Evolutionary conservation across 2,888 invertebrate genomes (phyloP).

Genomic region (Chelonus formosanus): DNA sequence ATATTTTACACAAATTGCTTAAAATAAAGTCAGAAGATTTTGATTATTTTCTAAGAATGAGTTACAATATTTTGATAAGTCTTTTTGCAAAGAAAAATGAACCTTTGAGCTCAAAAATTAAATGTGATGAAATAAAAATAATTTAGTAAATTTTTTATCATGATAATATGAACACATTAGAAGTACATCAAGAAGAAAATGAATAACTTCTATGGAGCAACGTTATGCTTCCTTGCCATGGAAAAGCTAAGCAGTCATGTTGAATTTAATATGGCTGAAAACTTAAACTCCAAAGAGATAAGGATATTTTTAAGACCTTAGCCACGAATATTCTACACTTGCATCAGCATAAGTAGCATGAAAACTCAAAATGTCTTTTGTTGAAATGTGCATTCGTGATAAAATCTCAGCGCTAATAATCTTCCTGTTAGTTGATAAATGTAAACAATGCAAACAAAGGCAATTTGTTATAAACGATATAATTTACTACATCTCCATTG

Average conservation of each 20-base stretch:
- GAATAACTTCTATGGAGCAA: neutral
- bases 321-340: neutral
- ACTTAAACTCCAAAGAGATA: neutral
- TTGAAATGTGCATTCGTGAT: neutral
- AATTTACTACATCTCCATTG: too few species aligned
- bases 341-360: neutral
- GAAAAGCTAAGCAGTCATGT: constrained; percentile 4
- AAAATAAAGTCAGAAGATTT: too few species aligned
- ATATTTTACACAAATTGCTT: too few species aligned
- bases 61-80: too few species aligned
- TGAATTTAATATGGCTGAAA: neutral
- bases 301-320: neutral
- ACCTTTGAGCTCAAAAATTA: too few species aligned
- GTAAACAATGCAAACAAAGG: too few species aligned
- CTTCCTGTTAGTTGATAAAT: too few species aligned
- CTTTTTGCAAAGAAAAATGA: too few species aligned
- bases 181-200: constrained; percentile 10
- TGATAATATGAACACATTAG: neutral
- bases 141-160: neutral
- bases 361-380: neutral
- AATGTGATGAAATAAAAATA: too few species aligned
- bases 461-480: too few species aligned
- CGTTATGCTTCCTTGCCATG: neutral
- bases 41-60: too few species aligned
- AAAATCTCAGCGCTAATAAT: neutral